Base-by-base conservation (phyloP, 1,140 invertebrate genomes). In the Cydia strobilella region DNA sequence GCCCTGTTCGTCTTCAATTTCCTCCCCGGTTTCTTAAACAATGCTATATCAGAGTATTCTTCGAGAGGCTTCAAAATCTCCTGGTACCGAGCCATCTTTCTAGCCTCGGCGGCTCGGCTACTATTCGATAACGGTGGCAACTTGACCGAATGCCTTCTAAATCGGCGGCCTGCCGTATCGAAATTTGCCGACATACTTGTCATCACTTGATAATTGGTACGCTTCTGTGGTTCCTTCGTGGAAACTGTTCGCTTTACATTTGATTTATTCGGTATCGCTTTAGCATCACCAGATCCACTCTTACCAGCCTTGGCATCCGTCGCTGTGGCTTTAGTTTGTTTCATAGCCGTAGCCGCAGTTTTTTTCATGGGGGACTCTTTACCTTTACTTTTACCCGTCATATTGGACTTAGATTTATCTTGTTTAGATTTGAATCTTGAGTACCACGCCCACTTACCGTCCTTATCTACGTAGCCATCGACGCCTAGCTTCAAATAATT, bases 381-480 rank as follows among this genome's bases (percentile, higher is more conserved):
- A 23, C 18, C 18, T 9, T 10, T 20, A 59, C 1, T 23, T 59
- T 59, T 59, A 20, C n/a, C 7, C 20, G 20, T 23, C 20, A 12
- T 2, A 23, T 12, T 59, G n/a, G 85, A 82, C 78, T 85, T 90
- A 15, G 78, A 59, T 23, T 59, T 63, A 77, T 80, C 82, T 78
- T 75, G 81, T 42, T 76, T 20, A 18, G 20, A 13, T 78, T 76
- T 83, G 65, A 62, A 80, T 59, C 77, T 86, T 9, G 84, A 78
- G 79, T 92, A 92, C 82, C 84, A 92, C 3, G 79, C 85, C 90
- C 90, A 92, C 73, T 90, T 92, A 59, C 83, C 82, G 76, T 89
- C 86, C 80, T 91, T 90, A 65, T 91, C 90, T 18, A 92, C 80
- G 65, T 91, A 92, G 59, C 90, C 90, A 74, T 92, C 90, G 10